Conservation (phyloP, 2,888 invertebrate genomes). For the Pterostichus madidus region DNA sequence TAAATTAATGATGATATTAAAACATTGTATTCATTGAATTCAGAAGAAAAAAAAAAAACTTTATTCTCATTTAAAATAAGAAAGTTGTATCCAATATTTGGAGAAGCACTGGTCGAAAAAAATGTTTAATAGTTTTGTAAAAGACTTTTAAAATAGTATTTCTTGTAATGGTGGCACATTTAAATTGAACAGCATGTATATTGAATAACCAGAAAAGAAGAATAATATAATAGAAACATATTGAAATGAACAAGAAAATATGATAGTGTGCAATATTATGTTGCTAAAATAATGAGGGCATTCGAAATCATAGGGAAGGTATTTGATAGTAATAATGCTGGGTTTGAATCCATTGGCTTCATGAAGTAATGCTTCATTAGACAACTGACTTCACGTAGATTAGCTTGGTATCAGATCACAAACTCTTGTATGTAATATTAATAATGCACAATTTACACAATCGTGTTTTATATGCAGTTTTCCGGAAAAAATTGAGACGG, state of each 20-base stretch:
- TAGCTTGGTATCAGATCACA: slow-evolving; percentile 46
- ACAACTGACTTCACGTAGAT: slow-evolving; percentile 34
- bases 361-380: slow-evolving; percentile 32
- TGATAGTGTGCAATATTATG: not conserved
- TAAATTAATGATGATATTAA: too few species aligned
- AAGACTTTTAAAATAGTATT: too few species aligned
- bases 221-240: not conserved
- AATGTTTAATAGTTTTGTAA: too few species aligned
- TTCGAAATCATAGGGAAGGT: slow-evolving; percentile 19
- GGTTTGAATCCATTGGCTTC: slow-evolving; percentile 16
- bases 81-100: too few species aligned
- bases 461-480: slow-evolving; percentile 82
- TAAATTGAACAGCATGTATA: too few species aligned
- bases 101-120: too few species aligned
- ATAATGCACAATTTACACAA: slow-evolving; percentile 64
- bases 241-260: not conserved
- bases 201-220: too few species aligned
- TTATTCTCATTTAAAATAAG: too few species aligned
- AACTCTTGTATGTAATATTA: slow-evolving; percentile 50
- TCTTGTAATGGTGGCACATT: too few species aligned
- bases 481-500: slow-evolving; percentile 88
- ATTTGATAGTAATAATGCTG: slow-evolving; percentile 19
- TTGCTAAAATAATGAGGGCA: not conserved
- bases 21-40: too few species aligned
- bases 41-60: too few species aligned